Conservation (phyloP, 2,888 invertebrate species). For the Trichogramma dendrolimi region DNA sequence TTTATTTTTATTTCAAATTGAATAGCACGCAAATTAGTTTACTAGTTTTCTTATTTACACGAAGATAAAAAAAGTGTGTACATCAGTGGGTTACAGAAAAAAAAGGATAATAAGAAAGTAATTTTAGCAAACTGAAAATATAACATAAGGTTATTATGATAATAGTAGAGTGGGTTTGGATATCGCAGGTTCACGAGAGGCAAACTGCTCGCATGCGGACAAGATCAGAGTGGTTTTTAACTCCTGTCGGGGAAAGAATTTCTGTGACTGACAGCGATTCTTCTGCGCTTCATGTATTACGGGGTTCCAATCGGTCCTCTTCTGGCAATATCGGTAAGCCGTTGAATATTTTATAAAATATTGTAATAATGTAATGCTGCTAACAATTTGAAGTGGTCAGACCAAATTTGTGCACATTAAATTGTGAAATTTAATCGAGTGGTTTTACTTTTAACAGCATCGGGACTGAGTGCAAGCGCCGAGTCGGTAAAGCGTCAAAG, state of each 20-base stretch:
- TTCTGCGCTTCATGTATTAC: constrained; percentile 50
- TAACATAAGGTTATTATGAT: background rate
- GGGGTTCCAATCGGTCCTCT: constrained; percentile 56
- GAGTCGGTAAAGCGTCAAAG: constrained; percentile 51
- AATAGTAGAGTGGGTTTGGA: background rate
- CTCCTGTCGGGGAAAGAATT: constrained; percentile 60
- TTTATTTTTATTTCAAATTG: constrained; percentile 22
- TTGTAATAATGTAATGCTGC: too few relatives aligned
- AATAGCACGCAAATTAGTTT: constrained; percentile 5
- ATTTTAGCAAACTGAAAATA: background rate
- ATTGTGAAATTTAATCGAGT: background rate
- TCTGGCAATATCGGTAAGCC: constrained; percentile 58
- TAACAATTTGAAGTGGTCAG: too few relatives aligned
- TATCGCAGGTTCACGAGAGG: constrained; percentile 80
- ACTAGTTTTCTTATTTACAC: constrained; percentile 20
- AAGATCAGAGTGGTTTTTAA: constrained; percentile 95
- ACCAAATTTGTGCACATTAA: too few relatives aligned
- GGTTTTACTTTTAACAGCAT: constrained; percentile 32
- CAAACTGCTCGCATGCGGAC: constrained; percentile 96
- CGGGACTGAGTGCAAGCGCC: constrained; percentile 46
- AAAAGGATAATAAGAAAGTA: background rate
- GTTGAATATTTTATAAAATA: background rate
- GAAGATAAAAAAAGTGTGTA: background rate
- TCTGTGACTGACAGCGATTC: constrained; percentile 53
- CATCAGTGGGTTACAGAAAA: background rate